These are phyloP conservation scores for Cryptus armator DNA, from an alignment of 2,888 invertebrate genomes.

Conservation along the genomic window DNA sequence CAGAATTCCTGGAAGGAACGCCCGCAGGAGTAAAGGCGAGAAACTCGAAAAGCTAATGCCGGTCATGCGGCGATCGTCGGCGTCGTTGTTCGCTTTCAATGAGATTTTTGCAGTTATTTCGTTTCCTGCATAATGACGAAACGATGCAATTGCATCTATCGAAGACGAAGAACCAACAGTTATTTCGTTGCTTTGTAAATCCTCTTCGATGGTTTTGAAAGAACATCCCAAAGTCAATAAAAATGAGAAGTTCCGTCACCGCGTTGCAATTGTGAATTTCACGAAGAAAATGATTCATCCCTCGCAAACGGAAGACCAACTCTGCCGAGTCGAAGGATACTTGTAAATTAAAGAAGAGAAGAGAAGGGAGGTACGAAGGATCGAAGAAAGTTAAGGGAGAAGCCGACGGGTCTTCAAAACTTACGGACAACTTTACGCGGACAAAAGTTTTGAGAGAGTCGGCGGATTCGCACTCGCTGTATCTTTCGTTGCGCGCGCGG, in stretches of 20 bases:
- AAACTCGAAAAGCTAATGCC: not conserved
- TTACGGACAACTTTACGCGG: conserved; percentile 48
- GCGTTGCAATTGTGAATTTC: conserved; percentile 15
- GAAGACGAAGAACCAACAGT: not conserved
- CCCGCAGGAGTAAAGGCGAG: not conserved
- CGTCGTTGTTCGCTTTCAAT: not conserved
- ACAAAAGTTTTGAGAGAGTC: conserved; percentile 51
- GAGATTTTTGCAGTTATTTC: not conserved
- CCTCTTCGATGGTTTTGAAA: not conserved
- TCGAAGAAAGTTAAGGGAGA: conserved; percentile 43
- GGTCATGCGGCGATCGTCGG: not conserved
- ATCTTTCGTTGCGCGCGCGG: conserved; percentile 15
- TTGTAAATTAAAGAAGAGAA: conserved; percentile 38
- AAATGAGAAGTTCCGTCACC: not conserved
- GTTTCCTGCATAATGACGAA: too few species aligned
- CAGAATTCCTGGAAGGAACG: not conserved
- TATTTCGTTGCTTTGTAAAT: not conserved
- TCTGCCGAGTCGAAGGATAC: conserved; percentile 16
- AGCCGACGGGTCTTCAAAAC: conserved; percentile 41
- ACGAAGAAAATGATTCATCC: conserved; percentile 13
- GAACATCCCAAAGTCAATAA: not conserved
- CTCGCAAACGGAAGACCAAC: not conserved
- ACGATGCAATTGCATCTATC: not conserved
- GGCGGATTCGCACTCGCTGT: conserved; percentile 31
- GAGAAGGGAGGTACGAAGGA: conserved; percentile 26